Base-by-base conservation (phyloP, 2,888 invertebrate genomes). In the Drosophila quinaria region DNA sequence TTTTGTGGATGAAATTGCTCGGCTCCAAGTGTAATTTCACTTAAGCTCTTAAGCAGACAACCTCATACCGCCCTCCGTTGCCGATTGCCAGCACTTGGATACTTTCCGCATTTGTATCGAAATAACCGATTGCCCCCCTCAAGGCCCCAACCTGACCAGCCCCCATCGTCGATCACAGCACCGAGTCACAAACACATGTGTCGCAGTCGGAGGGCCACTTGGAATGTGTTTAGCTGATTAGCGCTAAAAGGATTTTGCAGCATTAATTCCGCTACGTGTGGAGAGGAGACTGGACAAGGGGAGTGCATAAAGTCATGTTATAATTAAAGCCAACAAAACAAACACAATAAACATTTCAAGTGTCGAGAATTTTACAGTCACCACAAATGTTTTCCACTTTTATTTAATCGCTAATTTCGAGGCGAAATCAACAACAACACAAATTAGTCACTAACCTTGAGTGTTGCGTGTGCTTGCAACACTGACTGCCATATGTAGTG, bases 11-110 rank as follows among this genome's bases (percentile, higher is more conserved):
- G 65, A 86, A 86, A 89, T 87, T 84, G 86, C 82, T 87, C 62
- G 72, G 89, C 87, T 87, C 74, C 82, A 71, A 89, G 89, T 89
- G 85, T 86, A 87, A 87, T 87, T 87, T 86, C 81, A 87, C 86
- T 89, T 87, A 89, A 87, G 89, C 89, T 89, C 70, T 87, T 89
- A 87, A 89, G 82, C 81, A 85, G 78, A 74, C 80, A 64, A 59
- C 33, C 37, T n/a, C 13, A 8, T n/a, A 4, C 37, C 41, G 15
- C 49, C 47, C 4, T 8, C 29, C 8, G 25, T 35, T 17, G 15
- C 47, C 58, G 47, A 47, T 52, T 39, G 55, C 41, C 55, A 44
- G 41, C 62, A 49, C 50, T 47, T 35, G 17, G 62, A 59, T 56
- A 55, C 65, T 63, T 78, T 78, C 46, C 33, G 47, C 55, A 44